Evolutionary conservation across 2,888 invertebrate genomes (phyloP).

Genomic region (Cryptus armator): DNA sequence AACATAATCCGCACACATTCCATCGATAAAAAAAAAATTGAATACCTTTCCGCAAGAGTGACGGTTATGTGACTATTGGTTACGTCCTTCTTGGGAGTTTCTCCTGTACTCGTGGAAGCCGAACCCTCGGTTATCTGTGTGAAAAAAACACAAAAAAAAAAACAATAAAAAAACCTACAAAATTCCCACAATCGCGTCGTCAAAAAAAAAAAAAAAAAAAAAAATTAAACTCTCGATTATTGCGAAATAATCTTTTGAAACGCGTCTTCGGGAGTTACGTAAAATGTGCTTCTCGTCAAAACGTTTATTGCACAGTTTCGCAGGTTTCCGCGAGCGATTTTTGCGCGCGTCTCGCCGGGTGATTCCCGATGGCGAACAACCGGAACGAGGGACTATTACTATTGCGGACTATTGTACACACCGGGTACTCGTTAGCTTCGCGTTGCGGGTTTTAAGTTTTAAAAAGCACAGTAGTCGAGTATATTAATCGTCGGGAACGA

Average conservation of each 20-base stretch:
- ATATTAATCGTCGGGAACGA: slow-evolving; percentile 51
- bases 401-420: neutral
- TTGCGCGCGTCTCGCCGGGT: slow-evolving; percentile 38
- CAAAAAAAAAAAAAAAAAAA: neutral
- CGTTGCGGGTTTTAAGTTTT: slow-evolving; percentile 25
- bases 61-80: slow-evolving; percentile 83
- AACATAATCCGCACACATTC: neutral
- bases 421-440: slow-evolving; percentile 16
- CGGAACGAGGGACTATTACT: slow-evolving; percentile 47
- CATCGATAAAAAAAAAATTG: neutral
- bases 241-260: neutral
- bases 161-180: slow-evolving; percentile 21
- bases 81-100: slow-evolving; percentile 82
- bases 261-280: neutral
- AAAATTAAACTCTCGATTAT: neutral
- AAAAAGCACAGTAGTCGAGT: slow-evolving; percentile 19
- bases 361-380: slow-evolving; percentile 53
- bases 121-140: slow-evolving; percentile 81
- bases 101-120: slow-evolving; percentile 85
- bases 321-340: neutral
- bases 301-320: neutral
- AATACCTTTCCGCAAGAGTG: slow-evolving; percentile 76
- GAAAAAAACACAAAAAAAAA: slow-evolving; percentile 31
- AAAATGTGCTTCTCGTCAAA: neutral
- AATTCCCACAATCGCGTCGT: neutral